A percentile compares a stretch with the other conserved stretches of the same genome.
phyloP scores from a whole-genome alignment of 2,797 vertebrate genomes.

The Phalanger gymnotis region DNA sequence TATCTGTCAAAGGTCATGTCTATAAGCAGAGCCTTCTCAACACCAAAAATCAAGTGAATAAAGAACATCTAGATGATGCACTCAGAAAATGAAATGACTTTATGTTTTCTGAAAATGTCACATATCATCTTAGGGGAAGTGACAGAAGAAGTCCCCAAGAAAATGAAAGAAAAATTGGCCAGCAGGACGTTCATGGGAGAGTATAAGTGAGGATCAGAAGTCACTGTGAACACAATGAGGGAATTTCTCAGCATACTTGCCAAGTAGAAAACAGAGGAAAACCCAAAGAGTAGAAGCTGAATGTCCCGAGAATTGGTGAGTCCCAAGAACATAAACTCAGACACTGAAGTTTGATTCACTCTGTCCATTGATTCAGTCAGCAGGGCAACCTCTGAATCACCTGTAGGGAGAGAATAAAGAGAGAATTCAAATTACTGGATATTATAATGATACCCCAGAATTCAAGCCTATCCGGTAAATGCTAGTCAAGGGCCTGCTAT shows the following conservation, averaged over 20 bases:
- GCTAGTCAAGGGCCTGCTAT: not conserved
- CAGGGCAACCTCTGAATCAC: not conserved
- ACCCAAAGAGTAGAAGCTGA: slow-evolving; percentile 59
- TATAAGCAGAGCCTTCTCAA: slow-evolving; percentile 74
- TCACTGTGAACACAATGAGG: slow-evolving; percentile 63
- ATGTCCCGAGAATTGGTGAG: slow-evolving; percentile 54
- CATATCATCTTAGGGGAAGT: slow-evolving; percentile 64
- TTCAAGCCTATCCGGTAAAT: not conserved
- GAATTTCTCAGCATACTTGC: slow-evolving; percentile 65
- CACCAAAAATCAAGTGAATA: slow-evolving; percentile 71
- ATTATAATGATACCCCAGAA: not conserved
- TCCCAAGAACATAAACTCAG: slow-evolving; percentile 72
- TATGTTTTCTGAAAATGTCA: slow-evolving; percentile 57
- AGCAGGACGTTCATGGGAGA: slow-evolving; percentile 74
- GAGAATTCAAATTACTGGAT: slow-evolving; percentile 21
- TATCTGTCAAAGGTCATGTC: slow-evolving; percentile 75
- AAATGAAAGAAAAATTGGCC: slow-evolving; percentile 64
- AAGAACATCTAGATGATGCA: slow-evolving; percentile 78
- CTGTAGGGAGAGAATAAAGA: slow-evolving; percentile 34
- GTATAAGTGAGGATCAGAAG: not conserved
- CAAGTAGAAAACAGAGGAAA: slow-evolving; percentile 58
- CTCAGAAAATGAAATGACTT: slow-evolving; percentile 69
- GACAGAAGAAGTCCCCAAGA: slow-evolving; percentile 59
- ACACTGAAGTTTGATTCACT: slow-evolving; percentile 55
- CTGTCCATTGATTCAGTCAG: slow-evolving; percentile 40